Conservation (phyloP, 2,113 vertebrate genomes). For the Lophura nycthemera region DNA sequence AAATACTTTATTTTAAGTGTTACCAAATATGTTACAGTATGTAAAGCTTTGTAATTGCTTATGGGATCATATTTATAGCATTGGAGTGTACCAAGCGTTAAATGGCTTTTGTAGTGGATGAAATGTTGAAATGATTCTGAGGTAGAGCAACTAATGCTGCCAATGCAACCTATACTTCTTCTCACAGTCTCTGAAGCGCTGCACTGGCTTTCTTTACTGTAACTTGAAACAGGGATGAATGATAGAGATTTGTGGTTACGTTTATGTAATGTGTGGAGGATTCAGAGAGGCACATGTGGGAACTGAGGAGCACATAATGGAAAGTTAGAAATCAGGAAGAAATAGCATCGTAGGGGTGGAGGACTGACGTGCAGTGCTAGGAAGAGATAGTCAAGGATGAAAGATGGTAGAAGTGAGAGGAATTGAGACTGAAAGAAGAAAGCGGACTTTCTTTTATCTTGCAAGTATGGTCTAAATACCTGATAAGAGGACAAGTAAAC, state of each 20-base stretch:
- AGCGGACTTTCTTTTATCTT: no score
- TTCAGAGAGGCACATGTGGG: not conserved
- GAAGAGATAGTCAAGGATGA: not conserved
- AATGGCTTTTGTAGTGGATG: conserved; percentile 65
- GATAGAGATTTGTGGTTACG: not conserved
- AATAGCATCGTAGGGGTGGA: not conserved
- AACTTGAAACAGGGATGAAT: not conserved
- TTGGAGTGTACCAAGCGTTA: conserved; percentile 53
- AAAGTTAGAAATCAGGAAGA: not conserved
- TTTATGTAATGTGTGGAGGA: not conserved
- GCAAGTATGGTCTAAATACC: no score
- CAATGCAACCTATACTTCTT: conserved; percentile 13
- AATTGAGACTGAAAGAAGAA: fast-evolving
- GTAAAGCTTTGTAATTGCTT: conserved; percentile 66
- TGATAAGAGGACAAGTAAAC: not conserved
- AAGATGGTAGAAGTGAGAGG: not conserved
- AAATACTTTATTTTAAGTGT: conserved; percentile 56
- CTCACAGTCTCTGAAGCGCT: conserved; percentile 18
- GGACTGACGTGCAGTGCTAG: not conserved
- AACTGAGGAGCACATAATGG: not conserved
- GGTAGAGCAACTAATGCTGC: not conserved
- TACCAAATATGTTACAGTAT: conserved; percentile 64
- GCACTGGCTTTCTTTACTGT: conserved; percentile 2
- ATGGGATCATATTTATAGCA: conserved; percentile 61
- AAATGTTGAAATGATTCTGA: conserved; percentile 52